Conservation (phyloP, 2,888 invertebrate genomes). For the Euplexia lucipara region DNA sequence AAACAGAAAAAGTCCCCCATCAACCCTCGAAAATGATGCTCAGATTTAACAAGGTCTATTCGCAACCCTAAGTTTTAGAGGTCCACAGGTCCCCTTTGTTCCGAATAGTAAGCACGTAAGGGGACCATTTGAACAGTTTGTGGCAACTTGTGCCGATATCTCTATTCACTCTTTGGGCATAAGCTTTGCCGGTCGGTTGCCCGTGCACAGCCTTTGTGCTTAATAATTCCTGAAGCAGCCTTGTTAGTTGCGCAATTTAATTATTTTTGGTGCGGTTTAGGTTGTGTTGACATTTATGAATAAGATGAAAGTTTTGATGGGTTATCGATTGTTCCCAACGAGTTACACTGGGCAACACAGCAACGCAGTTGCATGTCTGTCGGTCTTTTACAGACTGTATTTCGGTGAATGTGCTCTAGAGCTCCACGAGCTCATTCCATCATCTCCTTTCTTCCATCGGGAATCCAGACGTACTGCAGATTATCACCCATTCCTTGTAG, state of each 20-base stretch:
- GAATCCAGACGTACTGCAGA: too few species aligned
- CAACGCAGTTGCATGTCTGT: too few species aligned
- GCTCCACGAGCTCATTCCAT: too few species aligned
- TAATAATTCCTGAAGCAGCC: conserved; percentile 51
- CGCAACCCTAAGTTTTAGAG: conserved; percentile 56
- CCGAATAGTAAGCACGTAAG: conserved; percentile 59
- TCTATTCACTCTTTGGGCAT: conserved; percentile 57
- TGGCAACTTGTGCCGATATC: conserved; percentile 61
- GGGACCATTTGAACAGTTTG: conserved; percentile 59
- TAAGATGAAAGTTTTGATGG: conserved; percentile 48
- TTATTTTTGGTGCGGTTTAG: conserved; percentile 42
- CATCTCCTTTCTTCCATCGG: too few species aligned
- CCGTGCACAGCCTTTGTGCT: conserved; percentile 37
- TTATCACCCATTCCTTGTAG: too few species aligned
- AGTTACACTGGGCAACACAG: too few species aligned
- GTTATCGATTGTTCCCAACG: too few species aligned
- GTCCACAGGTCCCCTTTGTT: conserved; percentile 58
- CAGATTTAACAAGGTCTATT: conserved; percentile 61
- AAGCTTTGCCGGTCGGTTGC: conserved; percentile 51
- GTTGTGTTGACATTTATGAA: conserved; percentile 35
- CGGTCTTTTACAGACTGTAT: too few species aligned
- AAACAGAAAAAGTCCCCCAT: conserved; percentile 5
- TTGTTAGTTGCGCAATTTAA: conserved; percentile 48
- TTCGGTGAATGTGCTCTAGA: too few species aligned
- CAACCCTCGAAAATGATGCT: conserved; percentile 17